Evolutionary conservation across 2,113 vertebrate genomes (phyloP), one percentile per base, ranked within the genome.

Genomic region (Ctenodactylus gundi): DNA sequence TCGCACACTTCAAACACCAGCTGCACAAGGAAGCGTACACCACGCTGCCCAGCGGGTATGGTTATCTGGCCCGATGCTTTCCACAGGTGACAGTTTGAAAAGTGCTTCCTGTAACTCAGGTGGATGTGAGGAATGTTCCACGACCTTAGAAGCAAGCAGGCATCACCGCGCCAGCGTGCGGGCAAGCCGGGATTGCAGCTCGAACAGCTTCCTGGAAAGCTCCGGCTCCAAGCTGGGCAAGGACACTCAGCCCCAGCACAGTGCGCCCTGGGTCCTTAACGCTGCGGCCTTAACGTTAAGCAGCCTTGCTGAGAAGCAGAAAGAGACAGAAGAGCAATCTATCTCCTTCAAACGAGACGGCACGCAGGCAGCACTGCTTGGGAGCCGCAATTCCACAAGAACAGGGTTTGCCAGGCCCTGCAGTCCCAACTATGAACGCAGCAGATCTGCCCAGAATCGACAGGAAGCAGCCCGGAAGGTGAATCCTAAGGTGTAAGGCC

Each of bases 281-380:
- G 55, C 70, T 41, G 20, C 13, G 49, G 87, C 85, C 84, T 91
- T 95, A 90, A 81, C 68, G 75, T 82, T 67, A 76, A 91, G 91
- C 57, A 93, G 81, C 29, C 82, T 89, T 91, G 67, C 89, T 85
- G 78, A 86, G 81, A 80, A 53, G 64, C 25, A 64, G 70, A 88
- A 39, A 75, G 14, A 31, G 3, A 70, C 41, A 14, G 64, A 34
- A 25, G 51, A 5, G 46, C 10, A 36, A 88, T 39, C 64, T 60
- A 91, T 96, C 64, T 80, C 85, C 82, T 81, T 78, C 73, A 82
- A 51, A 93, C 68, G 9, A 2, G 29, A 88, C 81, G 51, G 39
- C 49, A 64, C 88, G 68, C 39, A 65, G 31, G 57, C 13, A 0
- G 36, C 7, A 34, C 1, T 55, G 57, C 64, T 21, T 3, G 36